Evolutionary conservation across 2,113 vertebrate genomes (phyloP).

Genomic region (Indri indri): DNA sequence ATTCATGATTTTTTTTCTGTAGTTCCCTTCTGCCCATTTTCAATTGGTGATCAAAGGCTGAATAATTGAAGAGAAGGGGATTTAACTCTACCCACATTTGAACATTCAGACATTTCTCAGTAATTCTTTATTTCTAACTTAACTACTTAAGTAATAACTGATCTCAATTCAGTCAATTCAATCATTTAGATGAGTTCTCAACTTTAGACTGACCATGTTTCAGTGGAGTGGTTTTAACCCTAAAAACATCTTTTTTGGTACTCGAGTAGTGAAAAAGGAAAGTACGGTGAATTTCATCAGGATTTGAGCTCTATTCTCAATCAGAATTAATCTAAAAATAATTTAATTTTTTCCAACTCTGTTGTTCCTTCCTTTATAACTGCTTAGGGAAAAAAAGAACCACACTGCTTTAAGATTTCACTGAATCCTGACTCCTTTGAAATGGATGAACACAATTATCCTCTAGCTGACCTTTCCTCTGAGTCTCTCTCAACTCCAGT

Average conservation of each 20-base stretch:
- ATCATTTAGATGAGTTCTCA: background rate
- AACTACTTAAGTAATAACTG: background rate
- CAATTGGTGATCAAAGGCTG: background rate
- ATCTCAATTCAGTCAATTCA: background rate
- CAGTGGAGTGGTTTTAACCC: background rate
- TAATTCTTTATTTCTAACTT: background rate
- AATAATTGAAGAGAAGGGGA: background rate
- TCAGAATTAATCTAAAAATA: conserved; percentile 19
- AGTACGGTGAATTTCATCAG: background rate
- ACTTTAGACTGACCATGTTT: background rate
- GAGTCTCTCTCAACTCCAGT: background rate
- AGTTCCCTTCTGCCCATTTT: background rate
- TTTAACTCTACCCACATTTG: background rate
- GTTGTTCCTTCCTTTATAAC: background rate
- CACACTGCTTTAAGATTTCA: background rate
- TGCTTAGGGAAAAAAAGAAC: background rate
- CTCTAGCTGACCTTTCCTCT: background rate
- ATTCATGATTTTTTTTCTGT: background rate
- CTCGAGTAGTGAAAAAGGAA: background rate
- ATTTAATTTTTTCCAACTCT: background rate
- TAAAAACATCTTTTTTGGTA: background rate
- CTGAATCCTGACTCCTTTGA: background rate
- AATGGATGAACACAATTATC: background rate
- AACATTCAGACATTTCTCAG: background rate
- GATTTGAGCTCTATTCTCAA: background rate